Base-by-base conservation (phyloP, 2,888 invertebrate genomes). In the Megastigmus dorsalis region DNA sequence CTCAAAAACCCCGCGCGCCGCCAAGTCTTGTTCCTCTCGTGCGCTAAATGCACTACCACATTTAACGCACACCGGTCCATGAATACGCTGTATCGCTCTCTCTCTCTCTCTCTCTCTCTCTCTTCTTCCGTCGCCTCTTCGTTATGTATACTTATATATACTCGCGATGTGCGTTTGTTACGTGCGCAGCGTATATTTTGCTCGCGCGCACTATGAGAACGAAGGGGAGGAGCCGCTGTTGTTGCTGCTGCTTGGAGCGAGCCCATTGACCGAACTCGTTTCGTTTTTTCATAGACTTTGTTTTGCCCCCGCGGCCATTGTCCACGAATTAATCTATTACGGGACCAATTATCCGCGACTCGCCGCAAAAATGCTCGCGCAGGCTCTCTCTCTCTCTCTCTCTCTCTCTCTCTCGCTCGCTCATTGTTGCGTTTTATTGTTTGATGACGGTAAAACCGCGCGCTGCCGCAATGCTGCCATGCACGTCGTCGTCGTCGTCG, bases 311-410 rank as follows among this genome's bases (percentile, higher is more conserved):
- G 65, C 72, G 65, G 55, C 77, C 79, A 79, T 82, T 83, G 81
- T 82, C 77, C 75, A 80, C 82, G 81, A 84, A 85, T 85, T 84
- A 84, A 86, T 84, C 85, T 85, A 86, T 87, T 86, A 85, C 84
- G 79, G n/a, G 81, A 79, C 83, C 86, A 87, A 87, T 87, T 87
- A 87, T 86, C 82, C 81, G 76, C 82, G 82, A 57, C 71, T 65
- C 63, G 63, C 55, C 63, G 63, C 71, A 62, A 59, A 67, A 67
- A 68, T 59, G 28, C 67, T 69, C 43, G 30, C 75, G 76, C 76
- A 74, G n/a, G n/a, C n/a, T n/a, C n/a, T n/a, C n/a, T n/a, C n/a
- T n/a, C n/a, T n/a, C n/a, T n/a, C n/a, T n/a, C n/a, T n/a, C n/a
- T n/a, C n/a, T n/a, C n/a, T n/a, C n/a, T n/a, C n/a, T n/a, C n/a